Evolutionary conservation across 2,113 vertebrate genomes (phyloP).

Genomic region (Pseudolaguvia tuberculata): DNA sequence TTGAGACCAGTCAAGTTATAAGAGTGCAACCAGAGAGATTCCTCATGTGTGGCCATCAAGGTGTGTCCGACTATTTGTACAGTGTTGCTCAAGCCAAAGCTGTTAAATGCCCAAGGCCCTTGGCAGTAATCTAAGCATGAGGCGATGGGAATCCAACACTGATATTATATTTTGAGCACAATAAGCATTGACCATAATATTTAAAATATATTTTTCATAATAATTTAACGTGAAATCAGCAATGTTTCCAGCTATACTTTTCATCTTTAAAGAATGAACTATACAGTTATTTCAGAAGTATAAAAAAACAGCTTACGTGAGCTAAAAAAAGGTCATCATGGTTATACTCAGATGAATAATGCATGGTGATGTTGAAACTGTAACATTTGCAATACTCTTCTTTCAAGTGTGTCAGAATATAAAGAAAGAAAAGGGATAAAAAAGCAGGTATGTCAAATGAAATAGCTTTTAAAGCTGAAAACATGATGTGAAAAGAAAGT

Average conservation of each 20-base stretch:
- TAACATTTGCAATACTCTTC: background rate
- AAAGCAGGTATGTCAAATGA: no score
- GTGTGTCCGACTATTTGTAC: conserved; percentile 20
- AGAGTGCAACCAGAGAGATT: conserved; percentile 14
- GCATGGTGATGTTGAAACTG: background rate
- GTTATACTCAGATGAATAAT: background rate
- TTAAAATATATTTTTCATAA: background rate
- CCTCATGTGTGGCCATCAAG: conserved; percentile 1
- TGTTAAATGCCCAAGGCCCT: background rate
- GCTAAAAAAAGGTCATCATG: background rate
- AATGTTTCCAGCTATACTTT: background rate
- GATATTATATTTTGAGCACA: background rate
- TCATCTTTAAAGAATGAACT: background rate
- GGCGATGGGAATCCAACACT: background rate
- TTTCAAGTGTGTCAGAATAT: background rate
- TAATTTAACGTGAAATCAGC: no score
- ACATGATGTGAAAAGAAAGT: no score
- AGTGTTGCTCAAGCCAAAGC: conserved; percentile 26
- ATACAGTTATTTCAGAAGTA: background rate
- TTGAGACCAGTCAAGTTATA: background rate
- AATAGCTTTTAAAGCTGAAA: no score
- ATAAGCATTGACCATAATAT: no score
- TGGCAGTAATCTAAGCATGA: background rate
- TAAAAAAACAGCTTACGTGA: background rate
- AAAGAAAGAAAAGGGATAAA: background rate